Conservation (phyloP, 1,140 invertebrate species). For the Papilio polyxenes region DNA sequence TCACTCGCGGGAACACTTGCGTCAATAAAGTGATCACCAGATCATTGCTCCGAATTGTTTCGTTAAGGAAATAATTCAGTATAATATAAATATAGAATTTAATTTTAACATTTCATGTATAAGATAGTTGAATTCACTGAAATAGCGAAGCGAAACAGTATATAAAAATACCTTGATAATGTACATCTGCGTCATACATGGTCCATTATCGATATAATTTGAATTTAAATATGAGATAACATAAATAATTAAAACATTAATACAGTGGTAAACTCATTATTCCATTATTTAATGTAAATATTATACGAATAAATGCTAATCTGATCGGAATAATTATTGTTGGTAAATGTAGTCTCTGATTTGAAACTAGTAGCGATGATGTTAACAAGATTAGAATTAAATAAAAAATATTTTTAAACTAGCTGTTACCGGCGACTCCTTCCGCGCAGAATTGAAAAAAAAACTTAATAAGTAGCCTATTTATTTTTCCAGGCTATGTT, state of each 20-base stretch:
- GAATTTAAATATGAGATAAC: neutral
- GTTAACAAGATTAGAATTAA: neutral
- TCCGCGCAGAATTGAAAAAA: no score
- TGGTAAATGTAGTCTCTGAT: neutral
- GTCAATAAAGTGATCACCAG: slow-evolving; percentile 20
- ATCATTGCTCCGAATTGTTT: neutral
- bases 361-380: neutral
- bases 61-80: neutral
- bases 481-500: no score
- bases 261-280: neutral
- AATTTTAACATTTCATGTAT: neutral
- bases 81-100: neutral
- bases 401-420: no score
- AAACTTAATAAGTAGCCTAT: no score
- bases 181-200: neutral
- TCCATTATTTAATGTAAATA: slow-evolving; percentile 15
- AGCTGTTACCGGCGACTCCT: no score
- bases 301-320: neutral
- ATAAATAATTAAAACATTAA: neutral
- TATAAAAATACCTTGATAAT: neutral
- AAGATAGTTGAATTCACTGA: no score
- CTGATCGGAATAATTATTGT: neutral
- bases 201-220: neutral
- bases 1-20: neutral
- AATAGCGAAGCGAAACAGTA: no score